phyloP scores from a whole-genome alignment of 2,797 vertebrate species.

The Siniperca scherzeri region DNA sequence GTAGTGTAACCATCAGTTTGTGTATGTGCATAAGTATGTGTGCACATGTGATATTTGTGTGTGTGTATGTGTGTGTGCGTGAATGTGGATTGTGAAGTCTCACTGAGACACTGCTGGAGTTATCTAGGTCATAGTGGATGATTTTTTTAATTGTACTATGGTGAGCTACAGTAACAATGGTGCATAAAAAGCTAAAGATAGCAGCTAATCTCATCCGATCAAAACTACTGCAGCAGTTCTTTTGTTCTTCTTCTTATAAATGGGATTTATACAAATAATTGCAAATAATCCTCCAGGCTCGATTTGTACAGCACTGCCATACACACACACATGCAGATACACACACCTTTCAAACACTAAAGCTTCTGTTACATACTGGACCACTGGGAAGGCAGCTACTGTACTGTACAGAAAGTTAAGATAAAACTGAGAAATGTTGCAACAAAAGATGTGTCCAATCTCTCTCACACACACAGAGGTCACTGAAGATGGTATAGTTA shows the following conservation, averaged over 20 bases:
- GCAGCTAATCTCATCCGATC: conserved; percentile 42
- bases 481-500: not conserved
- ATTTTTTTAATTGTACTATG: conserved; percentile 68
- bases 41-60: not conserved
- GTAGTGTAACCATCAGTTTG: not conserved
- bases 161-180: conserved; percentile 42
- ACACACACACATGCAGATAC: not conserved
- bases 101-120: conserved; percentile 49
- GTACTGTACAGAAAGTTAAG: not conserved
- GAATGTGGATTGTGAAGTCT: conserved; percentile 23
- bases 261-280: conserved; percentile 16
- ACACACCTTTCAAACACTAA: not conserved
- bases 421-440: not conserved
- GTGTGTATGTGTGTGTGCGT: not conserved
- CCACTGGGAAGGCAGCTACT: not conserved
- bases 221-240: conserved; percentile 10
- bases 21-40: not conserved
- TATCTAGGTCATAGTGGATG: conserved; percentile 71
- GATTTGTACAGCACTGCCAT: not conserved
- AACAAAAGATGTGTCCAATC: not conserved
- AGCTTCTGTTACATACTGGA: not conserved
- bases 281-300: conserved; percentile 18
- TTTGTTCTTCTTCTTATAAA: conserved; percentile 21
- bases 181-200: conserved; percentile 32
- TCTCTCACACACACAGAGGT: not conserved